Evolutionary conservation across 2,113 vertebrate genomes (phyloP).

Genomic region (Capreolus pygargus): DNA sequence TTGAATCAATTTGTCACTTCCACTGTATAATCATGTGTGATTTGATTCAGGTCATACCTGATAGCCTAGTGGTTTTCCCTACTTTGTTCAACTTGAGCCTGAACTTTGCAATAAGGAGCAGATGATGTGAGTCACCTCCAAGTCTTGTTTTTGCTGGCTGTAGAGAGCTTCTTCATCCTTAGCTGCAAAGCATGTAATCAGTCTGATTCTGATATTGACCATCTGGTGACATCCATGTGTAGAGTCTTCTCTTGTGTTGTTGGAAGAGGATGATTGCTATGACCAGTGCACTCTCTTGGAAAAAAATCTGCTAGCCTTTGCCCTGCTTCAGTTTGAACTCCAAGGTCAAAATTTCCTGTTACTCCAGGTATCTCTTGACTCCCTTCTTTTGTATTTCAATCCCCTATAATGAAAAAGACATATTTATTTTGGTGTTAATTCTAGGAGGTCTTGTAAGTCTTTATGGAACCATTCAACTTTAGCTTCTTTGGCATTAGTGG

Average conservation of each 20-base stretch:
- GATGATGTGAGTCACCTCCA: background rate
- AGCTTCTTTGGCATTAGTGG: background rate
- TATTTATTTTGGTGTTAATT: background rate
- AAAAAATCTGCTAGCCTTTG: background rate
- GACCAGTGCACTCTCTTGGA: background rate
- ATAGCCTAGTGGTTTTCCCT: background rate
- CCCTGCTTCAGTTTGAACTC: background rate
- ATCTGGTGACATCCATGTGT: background rate
- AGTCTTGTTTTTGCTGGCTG: background rate
- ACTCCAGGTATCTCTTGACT: background rate
- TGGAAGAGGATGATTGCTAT: background rate
- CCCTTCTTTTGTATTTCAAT: background rate
- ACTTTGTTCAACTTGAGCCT: background rate
- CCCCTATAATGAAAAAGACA: background rate
- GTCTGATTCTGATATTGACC: background rate
- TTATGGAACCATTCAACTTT: background rate
- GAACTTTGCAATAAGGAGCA: background rate
- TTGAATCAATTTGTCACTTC: background rate
- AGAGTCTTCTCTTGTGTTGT: background rate
- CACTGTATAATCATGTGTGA: background rate
- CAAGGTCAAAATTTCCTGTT: background rate
- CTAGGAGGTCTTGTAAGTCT: background rate
- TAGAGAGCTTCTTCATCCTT: background rate
- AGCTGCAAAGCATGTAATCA: background rate
- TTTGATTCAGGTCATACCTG: background rate